Base-by-base conservation (phyloP, 1,140 invertebrate species). In the Nixonia krombeini region DNA sequence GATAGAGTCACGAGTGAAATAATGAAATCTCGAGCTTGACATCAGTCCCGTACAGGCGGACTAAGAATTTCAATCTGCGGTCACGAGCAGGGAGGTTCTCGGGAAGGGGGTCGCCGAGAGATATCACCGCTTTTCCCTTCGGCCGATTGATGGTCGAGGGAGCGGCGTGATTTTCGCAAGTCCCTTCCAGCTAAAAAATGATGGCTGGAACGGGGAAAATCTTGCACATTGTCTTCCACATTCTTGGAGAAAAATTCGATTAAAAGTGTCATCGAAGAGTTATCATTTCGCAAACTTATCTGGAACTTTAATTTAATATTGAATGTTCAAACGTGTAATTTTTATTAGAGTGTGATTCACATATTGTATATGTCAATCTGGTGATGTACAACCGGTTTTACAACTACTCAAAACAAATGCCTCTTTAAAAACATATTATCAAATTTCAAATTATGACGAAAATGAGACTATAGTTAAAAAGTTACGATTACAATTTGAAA, bases 61-160 rank as follows among this genome's bases (percentile, higher is more conserved):
- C 75, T 78, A 83, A 82, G 83, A 85, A 85, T 85, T 85, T 85
- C 81, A 85, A 85, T 85, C 80, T 83, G 83, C 75, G 83, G 80
- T 80, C 79, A 78, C 74, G 67, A 78, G 59, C 52, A 71, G 79
- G 73, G 80, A 49, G 61, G 40, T 58, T 61, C 58, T 59, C 64
- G 68, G 65, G 62, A 67, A 80, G 69, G 76, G 76, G 78, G 73
- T 68, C 59, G 70, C 58, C 29, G 70, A 74, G 74, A 76, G 73
- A 79, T 75, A 66, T 72, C 66, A 70, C 66, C 45, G 35, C 44
- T 63, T 66, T 61, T 72, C 70, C 70, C 68, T 76, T 68, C 64
- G 64, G 64, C 66, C 66, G 59, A 51, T 53, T 69, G 49, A 64
- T 59, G 53, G 53, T 65, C 65, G 70, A 70, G 79, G 76, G 75